Evolutionary conservation across 2,888 invertebrate species (phyloP).

Genomic region (Doris montereyensis): DNA sequence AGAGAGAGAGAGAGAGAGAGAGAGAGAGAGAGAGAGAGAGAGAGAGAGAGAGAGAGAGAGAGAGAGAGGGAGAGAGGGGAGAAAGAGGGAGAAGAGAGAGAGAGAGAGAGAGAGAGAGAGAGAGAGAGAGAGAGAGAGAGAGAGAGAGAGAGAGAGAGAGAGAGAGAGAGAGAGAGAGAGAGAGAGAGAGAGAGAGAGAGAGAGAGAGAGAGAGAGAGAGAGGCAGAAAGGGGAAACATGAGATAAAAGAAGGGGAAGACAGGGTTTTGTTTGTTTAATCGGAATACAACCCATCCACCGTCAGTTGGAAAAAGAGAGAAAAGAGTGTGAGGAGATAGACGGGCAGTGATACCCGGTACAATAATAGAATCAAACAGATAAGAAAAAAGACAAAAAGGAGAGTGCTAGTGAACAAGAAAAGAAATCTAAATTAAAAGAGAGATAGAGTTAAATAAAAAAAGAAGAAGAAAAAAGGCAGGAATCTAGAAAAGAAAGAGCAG

Average conservation of each 20-base stretch:
- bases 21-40: neutral
- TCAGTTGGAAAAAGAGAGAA: constrained; percentile 2
- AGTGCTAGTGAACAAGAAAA: no score
- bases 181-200: neutral
- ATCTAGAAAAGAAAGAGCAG: no score
- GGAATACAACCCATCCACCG: no score
- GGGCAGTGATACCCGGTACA: no score
- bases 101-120: neutral
- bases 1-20: neutral
- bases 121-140: neutral
- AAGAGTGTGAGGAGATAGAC: no score
- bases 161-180: neutral
- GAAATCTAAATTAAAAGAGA: no score
- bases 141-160: neutral
- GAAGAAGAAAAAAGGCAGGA: no score
- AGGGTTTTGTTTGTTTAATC: no score
- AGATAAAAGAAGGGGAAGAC: neutral
- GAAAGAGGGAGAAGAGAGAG: neutral
- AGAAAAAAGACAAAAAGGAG: no score
- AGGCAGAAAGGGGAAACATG: neutral
- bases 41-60: neutral
- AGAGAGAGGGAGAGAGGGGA: neutral
- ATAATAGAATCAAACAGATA: no score
- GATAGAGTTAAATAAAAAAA: no score
- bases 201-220: neutral